These are phyloP conservation scores for Troilus luridus DNA, from an alignment of 2,888 invertebrate genomes.

Conservation along the genomic window DNA sequence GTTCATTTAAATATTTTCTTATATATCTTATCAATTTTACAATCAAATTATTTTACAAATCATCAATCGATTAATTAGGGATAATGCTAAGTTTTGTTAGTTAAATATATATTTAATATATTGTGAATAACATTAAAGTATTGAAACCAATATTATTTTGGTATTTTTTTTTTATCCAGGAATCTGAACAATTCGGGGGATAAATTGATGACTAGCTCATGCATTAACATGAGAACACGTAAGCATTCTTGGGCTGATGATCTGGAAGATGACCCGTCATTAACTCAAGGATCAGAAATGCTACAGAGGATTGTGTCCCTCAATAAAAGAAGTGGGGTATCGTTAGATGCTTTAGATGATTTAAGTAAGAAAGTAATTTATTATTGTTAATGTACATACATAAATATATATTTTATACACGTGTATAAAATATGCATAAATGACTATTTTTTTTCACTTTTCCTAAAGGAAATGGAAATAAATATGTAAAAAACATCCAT, in stretches of 20 bases:
- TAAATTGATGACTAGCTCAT: constrained; percentile 64
- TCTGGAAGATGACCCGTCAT: constrained; percentile 77
- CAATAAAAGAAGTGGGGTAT: constrained; percentile 83
- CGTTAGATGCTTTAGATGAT: constrained; percentile 74
- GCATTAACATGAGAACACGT: constrained; percentile 68
- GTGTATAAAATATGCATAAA: too few relatives aligned
- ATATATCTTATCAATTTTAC: too few relatives aligned
- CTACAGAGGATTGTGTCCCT: constrained; percentile 73
- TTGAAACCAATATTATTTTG: neutral
- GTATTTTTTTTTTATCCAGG: constrained; percentile 65
- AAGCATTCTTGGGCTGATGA: constrained; percentile 82
- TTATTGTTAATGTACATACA: neutral
- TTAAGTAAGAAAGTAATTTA: constrained; percentile 48
- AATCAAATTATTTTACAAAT: too few relatives aligned
- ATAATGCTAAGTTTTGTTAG: neutral
- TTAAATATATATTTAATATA: neutral
- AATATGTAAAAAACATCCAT: neutral
- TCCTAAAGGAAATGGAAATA: too few relatives aligned
- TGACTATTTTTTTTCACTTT: too few relatives aligned
- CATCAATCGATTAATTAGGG: too few relatives aligned
- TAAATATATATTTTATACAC: too few relatives aligned
- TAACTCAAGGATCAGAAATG: constrained; percentile 68
- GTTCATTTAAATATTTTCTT: neutral
- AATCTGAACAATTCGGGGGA: constrained; percentile 62
- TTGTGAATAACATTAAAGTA: neutral